Evolutionary conservation across 2,888 invertebrate species (phyloP).

Genomic region (Andricus quercusramuli): DNA sequence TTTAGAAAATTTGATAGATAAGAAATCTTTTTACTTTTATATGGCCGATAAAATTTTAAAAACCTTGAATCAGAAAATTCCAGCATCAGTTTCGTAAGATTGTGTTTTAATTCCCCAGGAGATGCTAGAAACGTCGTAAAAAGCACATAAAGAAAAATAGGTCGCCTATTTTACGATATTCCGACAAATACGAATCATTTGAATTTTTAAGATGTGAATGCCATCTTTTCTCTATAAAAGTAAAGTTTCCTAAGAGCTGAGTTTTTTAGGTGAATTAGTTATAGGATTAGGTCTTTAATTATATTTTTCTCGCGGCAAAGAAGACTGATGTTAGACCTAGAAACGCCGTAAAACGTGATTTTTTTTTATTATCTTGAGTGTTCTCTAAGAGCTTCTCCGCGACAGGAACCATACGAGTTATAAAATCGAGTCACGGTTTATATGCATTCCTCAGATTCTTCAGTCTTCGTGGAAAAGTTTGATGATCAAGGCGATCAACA

Average conservation of each 20-base stretch:
- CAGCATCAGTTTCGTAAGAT: constrained; percentile 27
- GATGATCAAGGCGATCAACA: constrained; percentile 14
- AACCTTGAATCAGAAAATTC: constrained; percentile 15
- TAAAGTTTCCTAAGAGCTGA: constrained; percentile 14
- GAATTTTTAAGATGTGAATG: constrained; percentile 6
- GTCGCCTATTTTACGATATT: constrained; percentile 24
- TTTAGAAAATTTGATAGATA: too few relatives aligned
- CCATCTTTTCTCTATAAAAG: constrained; percentile 13
- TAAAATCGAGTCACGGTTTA: constrained; percentile 45
- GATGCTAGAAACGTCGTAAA: constrained; percentile 34
- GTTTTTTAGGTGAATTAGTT: neutral
- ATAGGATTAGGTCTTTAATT: neutral
- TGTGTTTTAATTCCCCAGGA: constrained; percentile 2
- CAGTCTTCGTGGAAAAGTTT: constrained; percentile 28
- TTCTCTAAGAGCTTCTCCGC: constrained; percentile 3
- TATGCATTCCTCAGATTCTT: constrained; percentile 51
- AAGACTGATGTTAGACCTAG: constrained; percentile 19
- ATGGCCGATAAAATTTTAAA: neutral
- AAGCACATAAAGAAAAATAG: constrained; percentile 36
- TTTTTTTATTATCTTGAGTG: constrained; percentile 21
- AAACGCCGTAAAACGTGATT: constrained; percentile 53
- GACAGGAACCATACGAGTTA: constrained; percentile 36
- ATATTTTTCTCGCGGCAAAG: constrained; percentile 6
- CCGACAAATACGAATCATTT: constrained; percentile 13
- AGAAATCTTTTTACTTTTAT: neutral